Evolutionary conservation across 2,888 invertebrate species (phyloP), one percentile per base, ranked within the genome.

Genomic region (Trachelus troglodyta): DNA sequence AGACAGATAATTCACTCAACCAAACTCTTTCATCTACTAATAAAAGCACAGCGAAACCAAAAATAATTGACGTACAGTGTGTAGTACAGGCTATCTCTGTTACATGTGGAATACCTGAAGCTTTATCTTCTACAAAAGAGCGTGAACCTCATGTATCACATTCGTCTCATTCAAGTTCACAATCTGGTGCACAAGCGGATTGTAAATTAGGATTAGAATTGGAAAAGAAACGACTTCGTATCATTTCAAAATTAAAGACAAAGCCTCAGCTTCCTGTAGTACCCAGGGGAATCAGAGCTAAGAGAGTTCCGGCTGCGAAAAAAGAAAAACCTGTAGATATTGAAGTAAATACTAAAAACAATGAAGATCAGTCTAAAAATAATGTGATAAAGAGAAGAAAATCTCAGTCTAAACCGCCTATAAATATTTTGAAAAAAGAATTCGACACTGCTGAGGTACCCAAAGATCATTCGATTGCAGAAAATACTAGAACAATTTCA

Each of bases 171-270:
- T 37, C 11, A 73, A 56, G 23, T 37, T 12, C 15, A 74, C 34
- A 79, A 69, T 31, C 75, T 9, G 74, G 76, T 12, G 30, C 73
- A 11, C 30, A 80, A 11, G 76, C 77, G 12, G 81, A 82, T 73
- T 81, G 79, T 11, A 85, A 86, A 74, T 74, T 85, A 4, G 77
- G 83, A 74, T 76, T 79, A 37, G 81, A 88, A 73, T 77, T 91
- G 12, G 89, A 90, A 77, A 87, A 88, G 33, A 91, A 90, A 77
- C 85, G 90, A 12, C 82, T 85, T 74, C 83, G 90, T 35, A 81
- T 89, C 12, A 82, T 89, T 76, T 85, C 87, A 2, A 90, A 87
- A 76, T 81, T 89, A 23, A 83, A 83, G 69, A 69, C 71, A 35
- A 73, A 68, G 34, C 69, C 23, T 30, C 78, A 79, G 79, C 71